A percentile compares a stretch with the other conserved stretches of the same genome.
Conservation (phyloP, 1,140 invertebrate species). For the Thalassaphorura encarpata region DNA sequence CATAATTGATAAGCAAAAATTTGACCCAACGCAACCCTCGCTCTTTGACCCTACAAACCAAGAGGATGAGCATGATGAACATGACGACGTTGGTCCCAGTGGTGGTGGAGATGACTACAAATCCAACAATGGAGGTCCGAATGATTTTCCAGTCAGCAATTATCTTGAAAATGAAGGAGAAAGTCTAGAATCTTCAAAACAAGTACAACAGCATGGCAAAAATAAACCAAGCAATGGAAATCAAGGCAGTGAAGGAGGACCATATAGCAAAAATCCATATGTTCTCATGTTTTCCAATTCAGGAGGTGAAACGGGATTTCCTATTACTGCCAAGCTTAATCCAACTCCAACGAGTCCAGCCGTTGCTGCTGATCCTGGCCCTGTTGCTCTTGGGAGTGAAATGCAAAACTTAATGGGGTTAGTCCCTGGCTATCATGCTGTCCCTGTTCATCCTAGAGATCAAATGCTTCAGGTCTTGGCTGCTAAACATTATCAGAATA, state of each 20-base stretch:
- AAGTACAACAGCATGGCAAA: neutral
- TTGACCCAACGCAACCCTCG: too few species aligned
- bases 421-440: slow-evolving; percentile 7
- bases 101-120: too few species aligned
- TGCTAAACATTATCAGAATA: slow-evolving; percentile 24
- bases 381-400: too few species aligned
- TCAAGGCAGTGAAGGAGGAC: neutral
- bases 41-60: too few species aligned
- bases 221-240: neutral
- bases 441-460: slow-evolving; percentile 27
- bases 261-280: slow-evolving; percentile 28
- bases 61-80: neutral
- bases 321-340: too few species aligned
- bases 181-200: neutral
- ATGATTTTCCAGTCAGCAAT: too few species aligned
- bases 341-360: too few species aligned
- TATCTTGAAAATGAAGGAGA: too few species aligned
- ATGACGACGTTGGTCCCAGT: too few species aligned
- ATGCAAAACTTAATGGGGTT: too few species aligned
- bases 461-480: slow-evolving; percentile 31
- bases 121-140: too few species aligned
- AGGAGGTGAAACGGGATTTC: neutral
- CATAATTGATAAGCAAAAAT: neutral
- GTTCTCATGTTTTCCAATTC: slow-evolving; percentile 31
- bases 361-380: too few species aligned